Evolutionary conservation across 1,140 invertebrate species (phyloP).

Genomic region (Phymorhynchus buccinoides): DNA sequence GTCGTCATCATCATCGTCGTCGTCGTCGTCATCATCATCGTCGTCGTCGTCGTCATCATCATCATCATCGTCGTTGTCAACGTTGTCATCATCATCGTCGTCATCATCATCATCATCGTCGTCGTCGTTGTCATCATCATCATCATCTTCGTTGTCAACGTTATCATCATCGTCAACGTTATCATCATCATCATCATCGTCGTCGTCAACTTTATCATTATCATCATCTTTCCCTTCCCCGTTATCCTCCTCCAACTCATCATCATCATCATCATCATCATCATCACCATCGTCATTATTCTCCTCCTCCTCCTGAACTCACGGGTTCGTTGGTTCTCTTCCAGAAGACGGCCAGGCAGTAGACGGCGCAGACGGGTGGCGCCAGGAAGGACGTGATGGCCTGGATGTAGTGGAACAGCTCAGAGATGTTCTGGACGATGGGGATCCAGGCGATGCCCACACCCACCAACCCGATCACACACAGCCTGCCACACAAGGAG

Average conservation of each 20-base stretch:
- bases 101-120: slow-evolving; percentile 41
- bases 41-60: slow-evolving; percentile 43
- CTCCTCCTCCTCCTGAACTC: no score
- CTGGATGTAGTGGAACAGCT: slow-evolving; percentile 79
- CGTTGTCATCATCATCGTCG: no score
- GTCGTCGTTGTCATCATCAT: no score
- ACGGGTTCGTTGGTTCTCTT: slow-evolving; percentile 76
- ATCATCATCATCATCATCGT: no score
- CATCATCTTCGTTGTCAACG: no score
- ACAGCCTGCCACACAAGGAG: slow-evolving; percentile 61
- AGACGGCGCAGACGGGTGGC: slow-evolving; percentile 78
- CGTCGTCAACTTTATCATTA: no score
- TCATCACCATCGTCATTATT: no score
- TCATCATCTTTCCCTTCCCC: no score
- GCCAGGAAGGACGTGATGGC: slow-evolving; percentile 77
- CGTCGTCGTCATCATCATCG: slow-evolving; percentile 45
- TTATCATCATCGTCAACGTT: no score
- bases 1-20: slow-evolving; percentile 28
- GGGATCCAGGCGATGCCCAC: slow-evolving; percentile 76
- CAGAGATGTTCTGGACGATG: slow-evolving; percentile 20
- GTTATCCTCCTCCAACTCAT: no score
- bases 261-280: no score
- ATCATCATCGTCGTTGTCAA: no score
- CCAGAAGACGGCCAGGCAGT: slow-evolving; percentile 76
- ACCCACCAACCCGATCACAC: slow-evolving; percentile 74